These are phyloP conservation scores for Clivina fossor DNA, from an alignment of 2,888 invertebrate species.

Conservation along the genomic window DNA sequence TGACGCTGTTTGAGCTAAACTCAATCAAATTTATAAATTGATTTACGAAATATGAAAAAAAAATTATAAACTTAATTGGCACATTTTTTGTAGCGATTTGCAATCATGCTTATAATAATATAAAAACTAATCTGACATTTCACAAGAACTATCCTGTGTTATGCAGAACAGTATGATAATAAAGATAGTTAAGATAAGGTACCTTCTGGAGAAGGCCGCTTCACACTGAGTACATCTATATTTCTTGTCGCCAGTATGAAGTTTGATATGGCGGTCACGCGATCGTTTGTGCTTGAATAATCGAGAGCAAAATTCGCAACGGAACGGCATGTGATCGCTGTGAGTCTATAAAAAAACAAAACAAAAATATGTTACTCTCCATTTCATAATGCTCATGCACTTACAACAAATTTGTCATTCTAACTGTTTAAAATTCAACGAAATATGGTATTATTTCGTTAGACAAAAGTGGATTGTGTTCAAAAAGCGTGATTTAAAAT, in stretches of 20 bases:
- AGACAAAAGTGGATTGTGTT: no score
- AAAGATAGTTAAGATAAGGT: no score
- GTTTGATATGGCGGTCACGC: slow-evolving; percentile 89
- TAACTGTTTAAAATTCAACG: background rate
- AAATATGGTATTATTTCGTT: no score
- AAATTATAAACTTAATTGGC: no score
- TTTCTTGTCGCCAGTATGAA: slow-evolving; percentile 89
- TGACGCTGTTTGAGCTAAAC: no score
- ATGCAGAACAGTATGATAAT: no score
- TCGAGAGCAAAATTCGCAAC: slow-evolving; percentile 88
- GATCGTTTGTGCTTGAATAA: slow-evolving; percentile 94
- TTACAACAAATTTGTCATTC: background rate
- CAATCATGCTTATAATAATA: no score
- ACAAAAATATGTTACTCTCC: background rate
- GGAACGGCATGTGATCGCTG: slow-evolving; percentile 88
- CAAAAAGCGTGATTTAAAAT: background rate
- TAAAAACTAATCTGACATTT: no score
- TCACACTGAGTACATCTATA: slow-evolving; percentile 90
- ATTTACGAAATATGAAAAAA: no score
- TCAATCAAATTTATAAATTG: no score
- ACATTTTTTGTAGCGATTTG: no score
- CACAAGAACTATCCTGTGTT: no score
- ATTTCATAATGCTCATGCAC: background rate
- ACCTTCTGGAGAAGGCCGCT: slow-evolving; percentile 91
- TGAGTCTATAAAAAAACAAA: slow-evolving; percentile 69